Evolutionary conservation across 2,888 invertebrate species (phyloP).

Genomic region (Liodrosophila aerea): DNA sequence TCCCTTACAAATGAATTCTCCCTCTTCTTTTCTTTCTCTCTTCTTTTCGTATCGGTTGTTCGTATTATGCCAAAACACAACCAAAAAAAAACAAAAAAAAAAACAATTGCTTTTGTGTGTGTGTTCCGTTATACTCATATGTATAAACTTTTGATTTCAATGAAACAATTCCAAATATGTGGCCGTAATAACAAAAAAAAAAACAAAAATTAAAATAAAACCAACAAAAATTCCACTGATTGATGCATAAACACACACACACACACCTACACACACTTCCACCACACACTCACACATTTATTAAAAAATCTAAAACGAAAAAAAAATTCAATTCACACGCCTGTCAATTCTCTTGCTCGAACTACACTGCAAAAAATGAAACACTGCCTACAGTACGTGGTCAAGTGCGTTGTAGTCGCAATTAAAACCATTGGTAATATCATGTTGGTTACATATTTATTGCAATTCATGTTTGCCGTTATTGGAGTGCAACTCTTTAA

Average conservation of each 20-base stretch:
- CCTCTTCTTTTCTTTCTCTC: conserved; percentile 52
- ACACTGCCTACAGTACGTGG: conserved; percentile 91
- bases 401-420: conserved; percentile 99
- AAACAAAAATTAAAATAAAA: too few relatives aligned
- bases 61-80: conserved; percentile 52
- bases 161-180: conserved; percentile 63
- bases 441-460: conserved; percentile 99
- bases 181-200: conserved; percentile 41
- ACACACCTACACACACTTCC: conserved; percentile 22
- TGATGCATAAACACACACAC: conserved; percentile 49
- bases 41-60: conserved; percentile 46
- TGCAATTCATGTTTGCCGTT: conserved; percentile 99
- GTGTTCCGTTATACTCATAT: conserved; percentile 37
- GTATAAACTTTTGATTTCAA: conserved; percentile 51
- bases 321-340: conserved; percentile 34
- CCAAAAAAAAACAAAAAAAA: too few relatives aligned
- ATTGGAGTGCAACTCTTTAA: conserved; percentile 99
- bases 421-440: conserved; percentile 99
- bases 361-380: conserved; percentile 47
- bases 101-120: conserved; percentile 29
- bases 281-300: not conserved
- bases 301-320: conserved; percentile 10
- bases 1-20: conserved; percentile 64
- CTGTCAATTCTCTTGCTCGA: conserved; percentile 40
- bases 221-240: conserved; percentile 44